Conservation (phyloP, 2,888 invertebrate genomes). For the Cryptus viduatorius region DNA sequence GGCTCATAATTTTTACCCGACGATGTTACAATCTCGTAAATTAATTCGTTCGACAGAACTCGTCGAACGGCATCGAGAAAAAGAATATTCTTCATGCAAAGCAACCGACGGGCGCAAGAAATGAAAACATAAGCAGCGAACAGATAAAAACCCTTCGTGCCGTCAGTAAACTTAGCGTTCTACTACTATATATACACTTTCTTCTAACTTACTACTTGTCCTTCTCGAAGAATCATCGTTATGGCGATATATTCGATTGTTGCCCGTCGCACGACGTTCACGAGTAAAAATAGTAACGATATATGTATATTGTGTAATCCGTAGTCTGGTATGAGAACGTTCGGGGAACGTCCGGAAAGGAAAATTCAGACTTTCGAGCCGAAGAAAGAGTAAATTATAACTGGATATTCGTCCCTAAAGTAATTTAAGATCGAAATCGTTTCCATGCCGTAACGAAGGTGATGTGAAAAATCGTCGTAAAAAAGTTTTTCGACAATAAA, state of each 20-base stretch:
- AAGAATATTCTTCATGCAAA: constrained; percentile 36
- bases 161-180: constrained; percentile 74
- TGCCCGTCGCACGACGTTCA: constrained; percentile 51
- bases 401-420: background rate
- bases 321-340: constrained; percentile 48
- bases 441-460: background rate
- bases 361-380: constrained; percentile 9
- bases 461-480: constrained; percentile 1
- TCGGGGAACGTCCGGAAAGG: constrained; percentile 6
- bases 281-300: constrained; percentile 56
- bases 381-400: constrained; percentile 25
- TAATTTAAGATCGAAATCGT: background rate
- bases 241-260: constrained; percentile 69
- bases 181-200: constrained; percentile 74
- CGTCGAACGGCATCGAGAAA: constrained; percentile 33
- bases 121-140: constrained; percentile 48
- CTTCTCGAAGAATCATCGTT: constrained; percentile 69
- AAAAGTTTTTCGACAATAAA: background rate
- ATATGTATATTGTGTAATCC: constrained; percentile 29
- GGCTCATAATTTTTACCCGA: too few species aligned
- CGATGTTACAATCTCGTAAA: background rate
- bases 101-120: constrained; percentile 7
- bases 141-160: constrained; percentile 67
- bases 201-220: constrained; percentile 73
- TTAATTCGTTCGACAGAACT: constrained; percentile 34